Conservation (phyloP, 2,113 vertebrate species). For the Nerophis ophidion region DNA sequence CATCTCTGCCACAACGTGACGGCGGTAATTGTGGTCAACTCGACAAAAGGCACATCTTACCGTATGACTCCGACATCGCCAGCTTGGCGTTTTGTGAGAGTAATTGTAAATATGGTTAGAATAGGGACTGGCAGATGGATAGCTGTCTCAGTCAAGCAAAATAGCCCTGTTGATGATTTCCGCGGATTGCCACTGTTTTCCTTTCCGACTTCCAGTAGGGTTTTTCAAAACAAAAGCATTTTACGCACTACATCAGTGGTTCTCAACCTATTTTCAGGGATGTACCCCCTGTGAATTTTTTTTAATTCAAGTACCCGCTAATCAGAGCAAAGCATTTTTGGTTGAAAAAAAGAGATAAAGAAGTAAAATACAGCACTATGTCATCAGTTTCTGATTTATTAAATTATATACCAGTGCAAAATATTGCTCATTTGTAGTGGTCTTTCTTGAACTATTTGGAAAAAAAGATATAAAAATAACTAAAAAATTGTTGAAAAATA, state of each 20-base stretch:
- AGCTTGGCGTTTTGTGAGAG: slow-evolving; percentile 32
- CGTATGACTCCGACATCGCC: slow-evolving; percentile 77
- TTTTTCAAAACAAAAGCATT: slow-evolving; percentile 66
- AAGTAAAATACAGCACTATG: no score
- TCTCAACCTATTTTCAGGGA: no score
- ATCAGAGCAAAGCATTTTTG: no score
- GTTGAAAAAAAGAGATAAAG: no score
- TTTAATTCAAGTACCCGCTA: no score
- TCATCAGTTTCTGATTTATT: no score
- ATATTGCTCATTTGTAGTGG: no score
- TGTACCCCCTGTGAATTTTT: no score
- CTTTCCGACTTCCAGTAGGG: slow-evolving; percentile 59
- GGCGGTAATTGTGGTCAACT: neutral
- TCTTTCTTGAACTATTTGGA: no score
- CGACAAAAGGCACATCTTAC: slow-evolving; percentile 46
- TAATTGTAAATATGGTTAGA: neutral
- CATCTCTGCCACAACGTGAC: neutral
- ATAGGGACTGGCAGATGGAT: slow-evolving; percentile 42
- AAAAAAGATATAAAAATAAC: no score
- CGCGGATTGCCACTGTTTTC: slow-evolving; percentile 56
- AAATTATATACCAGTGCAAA: no score
- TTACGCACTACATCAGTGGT: neutral
- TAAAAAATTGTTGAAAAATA: no score
- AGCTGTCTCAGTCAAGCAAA: slow-evolving; percentile 47
- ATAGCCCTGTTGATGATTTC: slow-evolving; percentile 52